phyloP scores from a whole-genome alignment of 2,888 invertebrate genomes.

The Caenorhabditis panamensis region DNA sequence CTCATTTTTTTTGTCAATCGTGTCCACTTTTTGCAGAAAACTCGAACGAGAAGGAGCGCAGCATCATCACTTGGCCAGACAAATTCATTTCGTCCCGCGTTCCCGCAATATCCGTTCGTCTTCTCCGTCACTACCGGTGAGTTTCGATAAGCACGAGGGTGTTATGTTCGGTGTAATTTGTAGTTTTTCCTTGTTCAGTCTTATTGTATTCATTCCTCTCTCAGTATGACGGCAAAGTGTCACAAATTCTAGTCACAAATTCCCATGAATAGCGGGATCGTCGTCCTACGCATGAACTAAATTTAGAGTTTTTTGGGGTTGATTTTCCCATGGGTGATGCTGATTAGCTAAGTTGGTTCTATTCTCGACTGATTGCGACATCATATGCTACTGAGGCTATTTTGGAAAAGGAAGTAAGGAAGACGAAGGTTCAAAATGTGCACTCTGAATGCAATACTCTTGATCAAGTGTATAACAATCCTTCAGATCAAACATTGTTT shows the following conservation, averaged over 20 bases:
- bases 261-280: neutral
- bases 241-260: slow-evolving; percentile 7
- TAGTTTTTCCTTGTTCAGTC: neutral
- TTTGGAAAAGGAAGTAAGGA: neutral
- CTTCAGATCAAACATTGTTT: too few relatives aligned
- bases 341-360: neutral
- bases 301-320: slow-evolving; percentile 3
- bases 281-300: slow-evolving; percentile 27
- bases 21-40: neutral
- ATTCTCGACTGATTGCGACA: too few relatives aligned
- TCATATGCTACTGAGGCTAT: too few relatives aligned
- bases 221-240: slow-evolving; percentile 15
- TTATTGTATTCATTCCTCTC: slow-evolving; percentile 2
- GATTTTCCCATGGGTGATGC: slow-evolving; percentile 21
- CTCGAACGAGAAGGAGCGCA: neutral
- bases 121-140: neutral
- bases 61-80: slow-evolving; percentile 21
- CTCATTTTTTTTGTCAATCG: neutral
- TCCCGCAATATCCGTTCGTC: too few relatives aligned
- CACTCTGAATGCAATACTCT: too few relatives aligned
- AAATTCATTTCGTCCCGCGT: neutral
- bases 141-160: neutral
- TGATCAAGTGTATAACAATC: too few relatives aligned
- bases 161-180: neutral
- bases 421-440: too few relatives aligned